Evolutionary conservation across 2,888 invertebrate genomes (phyloP).

Genomic region (Lumbricus terrestris): DNA sequence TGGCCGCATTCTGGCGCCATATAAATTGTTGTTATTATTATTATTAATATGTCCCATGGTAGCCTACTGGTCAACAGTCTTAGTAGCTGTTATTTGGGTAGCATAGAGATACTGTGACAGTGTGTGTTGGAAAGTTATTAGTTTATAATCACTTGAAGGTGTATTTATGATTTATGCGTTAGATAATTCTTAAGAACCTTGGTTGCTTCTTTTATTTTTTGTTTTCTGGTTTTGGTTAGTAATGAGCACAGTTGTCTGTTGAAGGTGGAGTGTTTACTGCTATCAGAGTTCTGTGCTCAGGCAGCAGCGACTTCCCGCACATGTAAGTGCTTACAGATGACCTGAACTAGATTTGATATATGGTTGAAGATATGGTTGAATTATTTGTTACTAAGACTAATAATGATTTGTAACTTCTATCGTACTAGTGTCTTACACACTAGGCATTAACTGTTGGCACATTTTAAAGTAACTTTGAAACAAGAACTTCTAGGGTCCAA

Average conservation of each 20-base stretch:
- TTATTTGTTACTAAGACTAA: not conserved
- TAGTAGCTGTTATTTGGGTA: not conserved
- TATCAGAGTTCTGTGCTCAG: conserved; percentile 6
- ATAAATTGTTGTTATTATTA: too few relatives aligned
- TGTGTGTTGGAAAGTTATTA: not conserved
- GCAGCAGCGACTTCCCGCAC: not conserved
- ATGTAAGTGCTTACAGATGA: not conserved
- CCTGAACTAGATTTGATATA: too few relatives aligned
- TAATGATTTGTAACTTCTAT: not conserved
- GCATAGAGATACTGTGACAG: not conserved
- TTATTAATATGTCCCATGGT: too few relatives aligned
- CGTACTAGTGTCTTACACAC: not conserved
- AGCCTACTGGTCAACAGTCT: not conserved
- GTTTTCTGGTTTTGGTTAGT: not conserved
- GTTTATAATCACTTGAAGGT: not conserved
- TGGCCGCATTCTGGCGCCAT: too few relatives aligned
- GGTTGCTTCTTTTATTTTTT: not conserved
- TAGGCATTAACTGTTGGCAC: not conserved
- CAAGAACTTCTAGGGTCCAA: too few relatives aligned
- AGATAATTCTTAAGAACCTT: not conserved
- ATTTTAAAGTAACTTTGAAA: too few relatives aligned
- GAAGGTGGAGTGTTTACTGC: conserved; percentile 26
- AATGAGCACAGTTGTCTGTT: conserved; percentile 43
- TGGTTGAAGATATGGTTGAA: too few relatives aligned
- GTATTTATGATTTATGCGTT: not conserved